These are phyloP conservation scores for Sterrhoptilus dennistouni DNA, from an alignment of 2,113 vertebrate species.

Conservation along the genomic window DNA sequence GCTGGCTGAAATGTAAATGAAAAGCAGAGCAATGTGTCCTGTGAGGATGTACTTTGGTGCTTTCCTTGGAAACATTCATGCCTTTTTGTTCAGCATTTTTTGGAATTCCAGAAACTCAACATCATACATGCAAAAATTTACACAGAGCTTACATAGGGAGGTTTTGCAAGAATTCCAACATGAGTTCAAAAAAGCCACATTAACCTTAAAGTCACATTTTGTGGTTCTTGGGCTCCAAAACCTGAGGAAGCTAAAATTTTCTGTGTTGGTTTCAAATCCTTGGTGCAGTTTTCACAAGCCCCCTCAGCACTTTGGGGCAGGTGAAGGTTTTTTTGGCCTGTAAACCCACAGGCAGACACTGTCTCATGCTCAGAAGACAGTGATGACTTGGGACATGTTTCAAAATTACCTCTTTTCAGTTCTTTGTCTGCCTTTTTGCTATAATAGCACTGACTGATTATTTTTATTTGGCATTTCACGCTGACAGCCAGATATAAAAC, in stretches of 20 bases:
- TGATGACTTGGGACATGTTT: not conserved
- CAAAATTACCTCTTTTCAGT: not conserved
- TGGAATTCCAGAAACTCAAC: not conserved
- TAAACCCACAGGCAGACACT: rapidly evolving
- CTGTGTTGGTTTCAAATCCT: rapidly evolving
- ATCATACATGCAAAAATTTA: rapidly evolving
- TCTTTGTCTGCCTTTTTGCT: not conserved
- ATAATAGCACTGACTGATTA: not conserved
- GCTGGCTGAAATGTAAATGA: not conserved
- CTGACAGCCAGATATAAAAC: not conserved
- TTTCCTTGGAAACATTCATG: not conserved
- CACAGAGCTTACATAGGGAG: not conserved
- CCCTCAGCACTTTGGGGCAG: not conserved
- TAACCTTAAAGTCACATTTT: rapidly evolving
- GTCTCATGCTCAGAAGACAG: not conserved
- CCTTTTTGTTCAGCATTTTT: not conserved
- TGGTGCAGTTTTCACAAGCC: rapidly evolving
- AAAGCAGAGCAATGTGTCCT: not conserved
- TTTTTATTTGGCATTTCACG: conserved; percentile 6
- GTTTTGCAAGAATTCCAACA: not conserved
- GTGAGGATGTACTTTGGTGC: not conserved
- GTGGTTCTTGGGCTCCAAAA: not conserved
- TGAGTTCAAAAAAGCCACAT: not conserved
- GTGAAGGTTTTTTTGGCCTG: not conserved
- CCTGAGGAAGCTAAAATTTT: not conserved